These are phyloP conservation scores for Rhabdornis inornatus DNA, from an alignment of 2,113 vertebrate species.

Conservation along the genomic window DNA sequence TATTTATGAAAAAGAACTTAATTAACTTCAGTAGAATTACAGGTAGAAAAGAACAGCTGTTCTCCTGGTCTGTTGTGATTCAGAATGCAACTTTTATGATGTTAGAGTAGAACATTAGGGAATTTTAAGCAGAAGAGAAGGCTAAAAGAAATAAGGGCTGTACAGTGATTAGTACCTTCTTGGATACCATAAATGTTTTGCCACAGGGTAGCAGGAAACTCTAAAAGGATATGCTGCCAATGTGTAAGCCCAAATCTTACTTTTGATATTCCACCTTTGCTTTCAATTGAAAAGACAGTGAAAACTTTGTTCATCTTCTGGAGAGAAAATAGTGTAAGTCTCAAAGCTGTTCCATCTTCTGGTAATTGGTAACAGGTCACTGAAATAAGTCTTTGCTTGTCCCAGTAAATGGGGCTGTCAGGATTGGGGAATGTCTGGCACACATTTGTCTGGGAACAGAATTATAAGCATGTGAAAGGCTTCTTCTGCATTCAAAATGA, in stretches of 20 bases:
- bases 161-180: background rate
- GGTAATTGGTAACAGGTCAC: background rate
- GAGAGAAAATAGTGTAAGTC: background rate
- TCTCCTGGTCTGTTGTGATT: conserved; percentile 33
- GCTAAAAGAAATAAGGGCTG: background rate
- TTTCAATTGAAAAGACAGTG: background rate
- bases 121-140: conserved; percentile 28
- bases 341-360: background rate
- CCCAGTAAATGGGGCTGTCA: background rate
- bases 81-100: conserved; percentile 5
- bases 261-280: background rate
- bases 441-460: background rate
- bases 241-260: background rate
- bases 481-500: background rate
- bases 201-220: background rate
- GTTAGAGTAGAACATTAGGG: conserved; percentile 12
- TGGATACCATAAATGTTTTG: background rate
- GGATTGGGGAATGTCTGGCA: background rate
- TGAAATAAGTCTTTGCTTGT: background rate
- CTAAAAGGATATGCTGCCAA: background rate
- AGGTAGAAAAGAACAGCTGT: conserved; percentile 24
- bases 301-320: background rate
- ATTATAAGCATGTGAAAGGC: background rate
- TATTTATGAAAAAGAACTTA: conserved; percentile 55
- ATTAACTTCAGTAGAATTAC: conserved; percentile 45